phyloP scores from a whole-genome alignment of 1,140 invertebrate genomes.

The Trichonephila clavata region DNA sequence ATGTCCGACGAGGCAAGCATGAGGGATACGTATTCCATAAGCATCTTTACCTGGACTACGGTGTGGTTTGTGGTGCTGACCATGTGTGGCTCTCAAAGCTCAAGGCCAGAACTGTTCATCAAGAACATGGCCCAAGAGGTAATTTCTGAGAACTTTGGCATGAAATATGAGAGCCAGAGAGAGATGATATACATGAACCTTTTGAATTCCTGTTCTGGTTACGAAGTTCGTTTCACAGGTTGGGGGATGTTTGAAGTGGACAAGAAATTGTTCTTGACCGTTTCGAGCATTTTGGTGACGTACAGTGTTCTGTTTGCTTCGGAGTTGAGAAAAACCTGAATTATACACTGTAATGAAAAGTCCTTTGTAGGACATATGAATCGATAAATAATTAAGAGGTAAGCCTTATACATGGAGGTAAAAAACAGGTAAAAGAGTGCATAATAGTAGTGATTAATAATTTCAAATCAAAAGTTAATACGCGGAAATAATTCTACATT shows the following conservation, averaged over 20 bases:
- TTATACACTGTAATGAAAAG: too few relatives aligned
- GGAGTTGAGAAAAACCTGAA: neutral
- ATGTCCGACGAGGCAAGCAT: neutral
- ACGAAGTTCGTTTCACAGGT: neutral
- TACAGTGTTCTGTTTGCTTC: constrained; percentile 27
- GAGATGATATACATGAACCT: neutral
- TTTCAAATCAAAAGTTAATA: too few relatives aligned
- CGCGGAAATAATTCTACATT: too few relatives aligned
- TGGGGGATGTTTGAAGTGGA: constrained; percentile 33
- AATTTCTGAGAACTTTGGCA: neutral
- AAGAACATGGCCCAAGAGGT: constrained; percentile 20
- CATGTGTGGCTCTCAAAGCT: neutral
- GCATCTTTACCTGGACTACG: constrained; percentile 12
- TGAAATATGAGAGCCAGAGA: neutral
- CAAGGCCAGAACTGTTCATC: neutral
- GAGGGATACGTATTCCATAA: neutral
- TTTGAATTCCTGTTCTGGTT: neutral
- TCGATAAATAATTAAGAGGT: too few relatives aligned
- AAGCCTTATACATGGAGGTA: too few relatives aligned
- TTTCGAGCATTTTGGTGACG: constrained; percentile 23
- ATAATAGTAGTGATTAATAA: too few relatives aligned
- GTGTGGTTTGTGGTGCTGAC: neutral
- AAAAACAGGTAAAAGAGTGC: too few relatives aligned
- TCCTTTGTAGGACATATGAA: too few relatives aligned
- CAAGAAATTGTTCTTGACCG: constrained; percentile 4